Conservation (phyloP, 2,888 invertebrate species). For the Lydus trimaculatus region DNA sequence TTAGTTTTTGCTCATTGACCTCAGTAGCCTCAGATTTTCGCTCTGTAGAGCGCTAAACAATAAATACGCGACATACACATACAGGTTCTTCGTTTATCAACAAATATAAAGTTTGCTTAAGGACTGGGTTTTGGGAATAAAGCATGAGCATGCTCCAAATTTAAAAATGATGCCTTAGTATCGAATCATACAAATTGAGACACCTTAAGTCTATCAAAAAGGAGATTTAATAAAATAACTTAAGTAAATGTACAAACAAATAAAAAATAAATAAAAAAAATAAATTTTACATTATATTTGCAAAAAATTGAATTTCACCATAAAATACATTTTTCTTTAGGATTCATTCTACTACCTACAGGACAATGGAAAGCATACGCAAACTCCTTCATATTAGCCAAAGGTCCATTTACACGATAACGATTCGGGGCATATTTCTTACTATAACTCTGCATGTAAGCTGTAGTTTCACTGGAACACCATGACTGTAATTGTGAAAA, state of each 20-base stretch:
- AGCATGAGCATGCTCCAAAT: background rate
- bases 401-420: constrained; percentile 55
- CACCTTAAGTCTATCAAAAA: background rate
- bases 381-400: constrained; percentile 58
- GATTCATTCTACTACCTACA: constrained; percentile 54
- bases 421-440: constrained; percentile 48
- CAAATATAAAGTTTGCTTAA: no score
- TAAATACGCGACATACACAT: no score
- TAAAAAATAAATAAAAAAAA: background rate
- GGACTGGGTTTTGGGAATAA: no score
- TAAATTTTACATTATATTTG: background rate
- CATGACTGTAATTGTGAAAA: constrained; percentile 50
- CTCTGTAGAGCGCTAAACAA: no score
- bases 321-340: constrained; percentile 53
- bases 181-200: background rate
- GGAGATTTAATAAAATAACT: background rate
- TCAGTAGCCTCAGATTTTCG: no score
- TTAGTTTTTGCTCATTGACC: no score
- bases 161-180: background rate
- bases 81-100: no score
- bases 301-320: constrained; percentile 46
- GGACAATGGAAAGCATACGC: constrained; percentile 56
- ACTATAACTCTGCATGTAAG: constrained; percentile 42
- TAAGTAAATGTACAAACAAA: no score
- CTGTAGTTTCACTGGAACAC: constrained; percentile 51